Evolutionary conservation across 2,797 vertebrate genomes (phyloP).

Genomic region (Myotis daubentonii): DNA sequence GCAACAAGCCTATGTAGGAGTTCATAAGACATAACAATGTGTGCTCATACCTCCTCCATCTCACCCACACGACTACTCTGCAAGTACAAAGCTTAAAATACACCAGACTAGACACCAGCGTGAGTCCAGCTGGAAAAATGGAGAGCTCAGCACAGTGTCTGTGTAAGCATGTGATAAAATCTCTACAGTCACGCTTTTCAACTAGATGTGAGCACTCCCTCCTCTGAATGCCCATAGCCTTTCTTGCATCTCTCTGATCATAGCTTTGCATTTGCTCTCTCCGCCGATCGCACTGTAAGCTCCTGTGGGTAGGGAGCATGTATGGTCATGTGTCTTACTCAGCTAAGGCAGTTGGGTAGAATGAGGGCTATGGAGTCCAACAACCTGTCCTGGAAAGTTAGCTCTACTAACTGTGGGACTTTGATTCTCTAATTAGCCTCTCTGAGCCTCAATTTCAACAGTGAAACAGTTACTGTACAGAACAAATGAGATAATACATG

Average conservation of each 20-base stretch:
- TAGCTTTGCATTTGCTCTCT: slow-evolving; percentile 5
- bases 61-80: background rate
- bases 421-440: background rate
- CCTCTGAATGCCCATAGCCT: background rate
- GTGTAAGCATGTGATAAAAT: slow-evolving; percentile 14
- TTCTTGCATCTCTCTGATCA: background rate
- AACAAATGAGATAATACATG: slow-evolving; percentile 26
- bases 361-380: background rate
- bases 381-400: background rate
- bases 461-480: background rate
- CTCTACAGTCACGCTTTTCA: background rate
- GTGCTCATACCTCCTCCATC: background rate
- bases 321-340: background rate
- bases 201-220: background rate
- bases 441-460: background rate
- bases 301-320: background rate
- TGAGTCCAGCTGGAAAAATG: background rate
- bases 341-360: background rate
- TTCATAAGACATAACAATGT: background rate
- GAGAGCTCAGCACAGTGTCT: background rate
- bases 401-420: background rate
- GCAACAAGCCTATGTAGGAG: background rate
- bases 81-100: slow-evolving; percentile 12
- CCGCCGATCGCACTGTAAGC: background rate
- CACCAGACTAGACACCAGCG: background rate